phyloP scores from a whole-genome alignment of 2,113 vertebrate genomes.

The Hippolais icterina region DNA sequence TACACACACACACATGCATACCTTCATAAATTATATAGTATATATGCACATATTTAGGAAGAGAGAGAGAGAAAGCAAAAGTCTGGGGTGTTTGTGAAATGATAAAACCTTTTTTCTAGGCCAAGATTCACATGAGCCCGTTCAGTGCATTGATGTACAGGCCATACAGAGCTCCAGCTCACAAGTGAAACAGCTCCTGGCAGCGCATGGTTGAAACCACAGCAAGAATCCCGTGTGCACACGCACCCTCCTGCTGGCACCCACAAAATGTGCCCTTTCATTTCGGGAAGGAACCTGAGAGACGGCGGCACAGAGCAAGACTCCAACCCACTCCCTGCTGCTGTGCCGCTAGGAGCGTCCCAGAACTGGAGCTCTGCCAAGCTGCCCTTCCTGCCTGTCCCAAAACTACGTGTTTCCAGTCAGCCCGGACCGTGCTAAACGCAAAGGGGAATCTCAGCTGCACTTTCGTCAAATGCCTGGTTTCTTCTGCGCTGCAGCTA shows the following conservation, averaged over 20 bases:
- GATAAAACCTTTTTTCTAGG: not conserved
- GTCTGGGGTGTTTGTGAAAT: not conserved
- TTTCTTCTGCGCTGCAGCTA: not conserved
- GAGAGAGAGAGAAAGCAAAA: not conserved
- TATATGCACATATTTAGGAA: not conserved
- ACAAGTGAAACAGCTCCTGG: not conserved
- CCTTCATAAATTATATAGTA: not conserved
- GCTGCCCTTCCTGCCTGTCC: not conserved
- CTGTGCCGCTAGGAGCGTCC: accelerated
- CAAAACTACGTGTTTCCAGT: not conserved
- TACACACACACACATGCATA: accelerated
- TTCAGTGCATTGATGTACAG: accelerated
- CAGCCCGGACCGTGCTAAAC: not conserved
- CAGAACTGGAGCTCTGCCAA: not conserved
- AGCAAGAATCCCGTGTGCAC: not conserved
- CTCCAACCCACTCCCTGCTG: not conserved
- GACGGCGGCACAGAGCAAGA: accelerated
- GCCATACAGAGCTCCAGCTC: accelerated
- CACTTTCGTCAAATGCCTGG: slow-evolving; percentile 16
- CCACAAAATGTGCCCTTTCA: not conserved
- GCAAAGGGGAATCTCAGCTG: not conserved
- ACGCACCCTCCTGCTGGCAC: accelerated
- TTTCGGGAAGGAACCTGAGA: not conserved
- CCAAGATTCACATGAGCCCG: not conserved
- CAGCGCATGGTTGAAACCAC: accelerated